Evolutionary conservation across 2,888 invertebrate genomes (phyloP).

Genomic region (Andrena flavipes): DNA sequence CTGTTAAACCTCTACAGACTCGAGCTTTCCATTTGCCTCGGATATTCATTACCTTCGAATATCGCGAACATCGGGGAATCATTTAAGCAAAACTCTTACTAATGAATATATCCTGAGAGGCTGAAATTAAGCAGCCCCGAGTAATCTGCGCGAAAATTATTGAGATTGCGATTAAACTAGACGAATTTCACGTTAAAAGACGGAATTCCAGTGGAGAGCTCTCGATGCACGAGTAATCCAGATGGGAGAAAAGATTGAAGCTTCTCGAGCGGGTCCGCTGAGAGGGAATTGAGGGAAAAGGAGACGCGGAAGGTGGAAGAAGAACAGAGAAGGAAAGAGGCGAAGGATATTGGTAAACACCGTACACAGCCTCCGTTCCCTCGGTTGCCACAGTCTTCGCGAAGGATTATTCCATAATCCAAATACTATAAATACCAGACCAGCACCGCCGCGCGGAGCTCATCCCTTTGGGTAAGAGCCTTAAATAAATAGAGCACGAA

Average conservation of each 20-base stretch:
- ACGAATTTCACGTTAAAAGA: slow-evolving; percentile 76
- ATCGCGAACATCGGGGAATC: slow-evolving; percentile 6
- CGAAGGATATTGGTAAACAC: slow-evolving; percentile 82
- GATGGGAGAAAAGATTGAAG: slow-evolving; percentile 75
- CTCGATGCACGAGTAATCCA: slow-evolving; percentile 75
- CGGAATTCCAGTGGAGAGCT: slow-evolving; percentile 73
- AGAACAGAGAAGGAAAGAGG: slow-evolving; percentile 56
- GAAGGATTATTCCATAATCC: slow-evolving; percentile 82
- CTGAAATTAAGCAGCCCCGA: slow-evolving; percentile 46
- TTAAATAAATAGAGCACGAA: slow-evolving; percentile 77
- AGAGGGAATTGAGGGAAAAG: slow-evolving; percentile 63
- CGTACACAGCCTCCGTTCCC: slow-evolving; percentile 72
- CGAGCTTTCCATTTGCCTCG: background rate
- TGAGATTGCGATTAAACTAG: slow-evolving; percentile 67
- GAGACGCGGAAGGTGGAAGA: slow-evolving; percentile 42
- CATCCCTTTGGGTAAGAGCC: slow-evolving; percentile 75
- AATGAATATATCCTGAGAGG: slow-evolving; percentile 1
- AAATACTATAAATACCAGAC: slow-evolving; percentile 83
- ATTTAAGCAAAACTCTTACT: slow-evolving; percentile 1
- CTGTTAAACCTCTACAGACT: background rate
- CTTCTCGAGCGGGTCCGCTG: slow-evolving; percentile 64
- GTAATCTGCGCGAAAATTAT: slow-evolving; percentile 61
- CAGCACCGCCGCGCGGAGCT: slow-evolving; percentile 70
- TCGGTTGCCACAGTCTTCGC: slow-evolving; percentile 71
- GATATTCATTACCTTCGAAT: slow-evolving; percentile 5